Base-by-base conservation (phyloP, 2,113 vertebrate species). In the Halcyon malimbica region DNA sequence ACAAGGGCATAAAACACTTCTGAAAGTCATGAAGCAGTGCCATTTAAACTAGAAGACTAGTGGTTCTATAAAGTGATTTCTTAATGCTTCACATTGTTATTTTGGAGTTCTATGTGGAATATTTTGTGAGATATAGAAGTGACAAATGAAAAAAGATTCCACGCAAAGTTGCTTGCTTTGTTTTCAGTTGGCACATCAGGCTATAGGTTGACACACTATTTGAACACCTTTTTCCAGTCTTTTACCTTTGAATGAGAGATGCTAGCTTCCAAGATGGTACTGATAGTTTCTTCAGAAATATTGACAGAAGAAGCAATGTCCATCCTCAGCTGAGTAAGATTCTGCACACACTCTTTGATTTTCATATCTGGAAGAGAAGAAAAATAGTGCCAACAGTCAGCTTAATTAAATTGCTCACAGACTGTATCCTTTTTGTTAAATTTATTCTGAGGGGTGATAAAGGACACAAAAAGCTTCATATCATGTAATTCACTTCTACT, bases 191-290 rank as follows among this genome's bases (percentile, higher is more conserved):
- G 13, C 6, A 62, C 5, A 48, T 10, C 17, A 37, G 23, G 24
- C 15, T 63, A 7, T 3, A 51, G 17, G 17, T 3, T 83, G n/a
- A 57, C 4, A 2, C 4, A 3, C 18, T 88, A 42, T 85, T 57
- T 37, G 65, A 81, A 70, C 18, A 42, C 3, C 1, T 75, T 5
- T 42, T 54, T 78, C 83, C 13, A 2, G 20, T 73, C 20, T 78
- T 68, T 33, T 95, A 98, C 98, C 98, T 98, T 89, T 19, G 97
- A 94, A 53, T 77, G 51, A 70, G 96, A 88, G 15, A 98, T 7
- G 28, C 63, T 91, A 21, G 97, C 88, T 91, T 98, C 97, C 67
- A 98, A 59, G 53, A 98, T 39, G 2, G 70, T 71, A 21, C 33
- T 37, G 59, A 97, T 18, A 18, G 95, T 95, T 64, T 93, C 96